Conservation (phyloP, 2,113 vertebrate genomes). For the Microcebus griseorufus region DNA sequence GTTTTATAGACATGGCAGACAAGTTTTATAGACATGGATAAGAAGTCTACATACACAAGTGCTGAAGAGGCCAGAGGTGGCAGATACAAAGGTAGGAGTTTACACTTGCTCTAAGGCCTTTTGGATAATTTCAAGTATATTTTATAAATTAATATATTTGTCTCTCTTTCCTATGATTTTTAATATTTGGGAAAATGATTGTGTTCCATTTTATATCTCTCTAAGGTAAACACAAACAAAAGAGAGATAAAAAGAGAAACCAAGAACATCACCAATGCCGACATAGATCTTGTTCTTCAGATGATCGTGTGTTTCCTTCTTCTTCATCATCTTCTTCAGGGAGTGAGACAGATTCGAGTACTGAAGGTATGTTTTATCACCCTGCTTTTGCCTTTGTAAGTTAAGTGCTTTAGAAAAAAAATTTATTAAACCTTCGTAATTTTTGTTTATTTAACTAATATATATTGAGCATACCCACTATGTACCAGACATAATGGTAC, state of each 20-base stretch:
- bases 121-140: neutral
- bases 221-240: slow-evolving; percentile 86
- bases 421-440: neutral
- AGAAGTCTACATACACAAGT: neutral
- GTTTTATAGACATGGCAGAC: slow-evolving; percentile 76
- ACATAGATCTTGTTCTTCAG: slow-evolving; percentile 50
- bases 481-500: neutral
- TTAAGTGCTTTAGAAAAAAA: neutral
- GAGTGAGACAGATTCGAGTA: slow-evolving; percentile 85
- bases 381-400: neutral
- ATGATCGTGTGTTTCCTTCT: slow-evolving; percentile 79
- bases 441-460: neutral
- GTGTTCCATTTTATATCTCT: slow-evolving; percentile 40
- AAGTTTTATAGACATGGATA: neutral
- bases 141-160: neutral
- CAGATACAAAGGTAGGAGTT: slow-evolving; percentile 66
- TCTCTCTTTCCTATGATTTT: slow-evolving; percentile 25
- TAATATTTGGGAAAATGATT: slow-evolving; percentile 28
- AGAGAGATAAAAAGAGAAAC: slow-evolving; percentile 91
- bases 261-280: slow-evolving; percentile 88
- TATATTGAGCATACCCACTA: neutral
- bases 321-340: slow-evolving; percentile 79
- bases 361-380: slow-evolving; percentile 84
- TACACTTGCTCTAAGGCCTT: neutral
- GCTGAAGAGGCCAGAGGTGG: neutral